Evolutionary conservation across 2,797 vertebrate species (phyloP).

Genomic region (Acanthurus tractus): DNA sequence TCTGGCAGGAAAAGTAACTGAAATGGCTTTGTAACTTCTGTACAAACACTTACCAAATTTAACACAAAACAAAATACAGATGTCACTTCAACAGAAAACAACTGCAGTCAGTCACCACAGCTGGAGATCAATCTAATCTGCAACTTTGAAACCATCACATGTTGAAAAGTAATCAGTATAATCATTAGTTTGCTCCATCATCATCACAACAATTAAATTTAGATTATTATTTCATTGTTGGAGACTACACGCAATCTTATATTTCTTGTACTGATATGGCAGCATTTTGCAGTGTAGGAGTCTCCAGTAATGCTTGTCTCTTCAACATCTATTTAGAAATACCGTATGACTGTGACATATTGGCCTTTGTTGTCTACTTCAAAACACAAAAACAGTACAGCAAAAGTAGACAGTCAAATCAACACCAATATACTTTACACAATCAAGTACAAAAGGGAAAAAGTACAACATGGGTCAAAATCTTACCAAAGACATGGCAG

Average conservation of each 20-base stretch:
- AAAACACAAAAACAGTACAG: conserved; percentile 64
- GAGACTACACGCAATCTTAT: not conserved
- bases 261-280: not conserved
- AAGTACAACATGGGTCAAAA: conserved; percentile 46
- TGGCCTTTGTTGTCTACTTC: conserved; percentile 50
- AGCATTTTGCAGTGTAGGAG: not conserved
- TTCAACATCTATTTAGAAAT: conserved; percentile 37
- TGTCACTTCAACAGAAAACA: conserved; percentile 23
- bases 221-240: not conserved
- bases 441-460: conserved; percentile 51
- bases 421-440: conserved; percentile 50
- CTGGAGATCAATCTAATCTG: conserved; percentile 35
- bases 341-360: conserved; percentile 43
- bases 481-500: conserved; percentile 18
- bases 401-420: conserved; percentile 55
- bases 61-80: conserved; percentile 45
- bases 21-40: conserved; percentile 32
- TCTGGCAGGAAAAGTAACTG: conserved; percentile 32
- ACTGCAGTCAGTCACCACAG: conserved; percentile 41
- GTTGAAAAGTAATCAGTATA: not conserved
- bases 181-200: not conserved
- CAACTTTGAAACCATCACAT: conserved; percentile 10
- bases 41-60: conserved; percentile 31
- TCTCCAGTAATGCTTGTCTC: conserved; percentile 34
- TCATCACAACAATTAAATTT: not conserved